Evolutionary conservation across 2,113 vertebrate species (phyloP).

Genomic region (Ceyx margarethae): DNA sequence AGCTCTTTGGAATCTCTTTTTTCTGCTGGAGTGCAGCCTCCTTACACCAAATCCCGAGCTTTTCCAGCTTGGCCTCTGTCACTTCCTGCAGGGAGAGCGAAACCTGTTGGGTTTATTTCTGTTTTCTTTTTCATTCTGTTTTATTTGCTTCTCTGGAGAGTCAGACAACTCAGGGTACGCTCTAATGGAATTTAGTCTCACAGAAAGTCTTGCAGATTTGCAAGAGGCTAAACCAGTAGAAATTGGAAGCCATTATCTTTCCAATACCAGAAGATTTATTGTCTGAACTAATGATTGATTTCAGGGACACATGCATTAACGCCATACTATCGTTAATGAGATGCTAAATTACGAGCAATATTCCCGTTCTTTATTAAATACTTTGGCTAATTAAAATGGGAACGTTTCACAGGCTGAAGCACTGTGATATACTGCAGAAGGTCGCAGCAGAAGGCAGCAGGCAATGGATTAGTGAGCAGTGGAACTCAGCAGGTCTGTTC

Average conservation of each 20-base stretch:
- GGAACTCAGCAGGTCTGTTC: background rate
- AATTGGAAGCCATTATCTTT: constrained; percentile 64
- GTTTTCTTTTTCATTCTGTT: background rate
- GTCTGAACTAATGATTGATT: constrained; percentile 60
- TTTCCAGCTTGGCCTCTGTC: background rate
- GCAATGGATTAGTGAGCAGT: background rate
- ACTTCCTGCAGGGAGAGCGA: background rate
- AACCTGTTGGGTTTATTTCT: constrained; percentile 21
- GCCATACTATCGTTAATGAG: constrained; percentile 60
- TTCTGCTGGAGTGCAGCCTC: background rate
- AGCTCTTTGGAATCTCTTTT: background rate
- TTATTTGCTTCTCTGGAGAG: constrained; percentile 53
- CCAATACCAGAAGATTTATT: constrained; percentile 36
- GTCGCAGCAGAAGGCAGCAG: constrained; percentile 29
- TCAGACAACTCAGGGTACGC: constrained; percentile 3
- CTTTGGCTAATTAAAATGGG: constrained; percentile 64
- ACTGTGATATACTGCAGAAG: constrained; percentile 9
- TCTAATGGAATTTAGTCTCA: constrained; percentile 27
- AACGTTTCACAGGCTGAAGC: constrained; percentile 23
- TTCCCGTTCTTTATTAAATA: constrained; percentile 69
- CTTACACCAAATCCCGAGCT: background rate
- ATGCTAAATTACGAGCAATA: constrained; percentile 63
- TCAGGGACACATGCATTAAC: constrained; percentile 43
- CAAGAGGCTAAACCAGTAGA: constrained; percentile 55
- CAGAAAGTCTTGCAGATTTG: constrained; percentile 8